Evolutionary conservation across 2,888 invertebrate species (phyloP), one percentile per base, ranked within the genome.

Genomic region (Toxonevra muliebris): DNA sequence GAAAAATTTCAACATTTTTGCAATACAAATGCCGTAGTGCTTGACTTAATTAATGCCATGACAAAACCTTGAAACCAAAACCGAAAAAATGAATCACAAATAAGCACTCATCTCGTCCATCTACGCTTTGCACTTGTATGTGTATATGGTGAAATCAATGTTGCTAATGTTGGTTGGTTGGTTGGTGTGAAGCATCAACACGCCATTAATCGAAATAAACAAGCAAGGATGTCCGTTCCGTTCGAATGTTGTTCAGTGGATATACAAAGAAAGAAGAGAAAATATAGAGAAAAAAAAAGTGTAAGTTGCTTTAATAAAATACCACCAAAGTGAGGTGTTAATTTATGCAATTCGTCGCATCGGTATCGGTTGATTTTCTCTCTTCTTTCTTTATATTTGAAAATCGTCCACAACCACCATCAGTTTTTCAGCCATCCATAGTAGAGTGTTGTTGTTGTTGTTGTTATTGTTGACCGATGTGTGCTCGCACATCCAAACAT

Each of bases 301-400:
- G 20, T 67, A 67, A 72, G 71, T 30, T 30, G 30, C 30, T 30
- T 30, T 69, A 73, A 70, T 71, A 73, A 74, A 73, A 72, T 72
- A 69, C 74, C 74, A 71, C 73, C 71, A 72, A 72, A 71, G 74
- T 69, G 69, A 74, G 75, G 74, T 75, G 75, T 74, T 76, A 76
- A 76, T 75, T 76, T 75, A 74, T 74, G 73, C 75, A 73, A 73
- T 71, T 70, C 72, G 68, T 71, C 69, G 67, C 66, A 66, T 68
- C 55, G 58, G 54, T 20, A 62, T 65, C 62, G 40, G 30, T 20
- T 54, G 54, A 0, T 12, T 54, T 54, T 20, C 19, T 54, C 30
- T 2, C 13, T 3, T 20, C 30, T 54, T 17, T 20, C 54, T 54
- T 20, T 13, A 10, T 54, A 3, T 48, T 48, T 11, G 13, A 48